These are phyloP conservation scores for Nasonia giraulti DNA, from an alignment of 1,140 invertebrate species.

Conservation along the genomic window DNA sequence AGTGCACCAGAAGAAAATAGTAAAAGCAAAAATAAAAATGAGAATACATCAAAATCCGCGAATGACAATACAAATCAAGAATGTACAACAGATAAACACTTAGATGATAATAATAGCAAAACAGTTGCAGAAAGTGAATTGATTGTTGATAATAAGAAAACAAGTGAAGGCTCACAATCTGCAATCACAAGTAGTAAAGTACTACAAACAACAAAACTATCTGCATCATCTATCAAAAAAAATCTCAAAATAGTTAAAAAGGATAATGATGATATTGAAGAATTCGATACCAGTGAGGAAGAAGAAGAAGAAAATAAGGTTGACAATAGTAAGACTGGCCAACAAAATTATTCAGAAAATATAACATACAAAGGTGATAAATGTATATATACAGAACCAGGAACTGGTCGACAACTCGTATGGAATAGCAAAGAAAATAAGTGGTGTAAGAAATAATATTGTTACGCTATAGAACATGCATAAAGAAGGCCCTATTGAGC, in stretches of 20 bases:
- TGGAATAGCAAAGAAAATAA: conserved; percentile 79
- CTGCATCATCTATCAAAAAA: conserved; percentile 6
- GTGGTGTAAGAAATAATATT: conserved; percentile 71
- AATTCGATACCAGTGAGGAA: conserved; percentile 64
- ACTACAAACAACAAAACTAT: neutral
- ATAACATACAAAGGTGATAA: conserved; percentile 80
- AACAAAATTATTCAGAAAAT: conserved; percentile 72
- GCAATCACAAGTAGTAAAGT: neutral
- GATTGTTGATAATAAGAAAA: neutral
- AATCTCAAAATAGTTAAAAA: conserved; percentile 47
- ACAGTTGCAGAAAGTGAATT: neutral
- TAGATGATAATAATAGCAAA: neutral
- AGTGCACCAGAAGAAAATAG: conserved; percentile 34
- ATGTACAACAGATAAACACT: neutral
- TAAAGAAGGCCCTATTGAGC: neutral
- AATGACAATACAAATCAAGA: neutral
- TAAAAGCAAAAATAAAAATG: neutral
- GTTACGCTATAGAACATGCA: neutral
- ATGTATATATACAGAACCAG: conserved; percentile 85
- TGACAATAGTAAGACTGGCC: conserved; percentile 15
- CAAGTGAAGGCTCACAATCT: neutral
- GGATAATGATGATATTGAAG: conserved; percentile 59
- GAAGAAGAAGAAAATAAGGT: conserved; percentile 41
- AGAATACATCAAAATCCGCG: neutral
- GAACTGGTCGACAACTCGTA: conserved; percentile 79